These are phyloP conservation scores for Galerucella calmariensis DNA, from an alignment of 2,888 invertebrate species.

Conservation along the genomic window DNA sequence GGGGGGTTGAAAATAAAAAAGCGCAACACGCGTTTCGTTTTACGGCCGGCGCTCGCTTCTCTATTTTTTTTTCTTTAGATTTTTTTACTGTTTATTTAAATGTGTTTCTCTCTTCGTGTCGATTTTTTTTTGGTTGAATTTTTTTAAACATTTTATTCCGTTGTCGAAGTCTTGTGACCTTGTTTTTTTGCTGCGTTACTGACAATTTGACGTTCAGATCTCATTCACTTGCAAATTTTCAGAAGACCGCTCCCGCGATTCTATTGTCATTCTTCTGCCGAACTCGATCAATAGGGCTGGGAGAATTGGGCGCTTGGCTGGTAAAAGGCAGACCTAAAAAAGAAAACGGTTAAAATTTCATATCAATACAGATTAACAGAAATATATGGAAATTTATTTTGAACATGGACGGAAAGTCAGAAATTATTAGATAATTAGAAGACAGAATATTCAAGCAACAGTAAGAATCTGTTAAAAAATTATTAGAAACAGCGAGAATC, in stretches of 20 bases:
- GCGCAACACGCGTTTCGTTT: constrained; percentile 28
- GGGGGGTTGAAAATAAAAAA: constrained; percentile 7
- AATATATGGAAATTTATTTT: too few relatives aligned
- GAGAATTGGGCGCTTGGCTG: constrained; percentile 73
- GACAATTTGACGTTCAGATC: constrained; percentile 59
- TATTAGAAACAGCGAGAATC: background rate
- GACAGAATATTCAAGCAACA: too few relatives aligned
- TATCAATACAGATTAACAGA: too few relatives aligned
- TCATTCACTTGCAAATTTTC: constrained; percentile 61
- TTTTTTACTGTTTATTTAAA: constrained; percentile 7
- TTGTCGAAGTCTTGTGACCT: constrained; percentile 53
- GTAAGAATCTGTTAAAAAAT: background rate
- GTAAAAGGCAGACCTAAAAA: constrained; percentile 68
- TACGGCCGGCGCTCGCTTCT: constrained; percentile 17
- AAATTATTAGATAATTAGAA: too few relatives aligned
- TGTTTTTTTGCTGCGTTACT: constrained; percentile 56
- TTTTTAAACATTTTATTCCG: constrained; percentile 43
- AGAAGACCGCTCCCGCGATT: constrained; percentile 62
- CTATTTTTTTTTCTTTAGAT: constrained; percentile 11
- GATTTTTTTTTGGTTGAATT: constrained; percentile 21
- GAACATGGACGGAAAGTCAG: too few relatives aligned
- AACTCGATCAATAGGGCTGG: constrained; percentile 74
- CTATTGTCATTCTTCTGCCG: constrained; percentile 53
- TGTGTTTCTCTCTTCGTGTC: constrained; percentile 30
- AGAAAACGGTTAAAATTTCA: background rate